Evolutionary conservation across 2,113 vertebrate genomes (phyloP).

Genomic region (Bothrops jararaca): DNA sequence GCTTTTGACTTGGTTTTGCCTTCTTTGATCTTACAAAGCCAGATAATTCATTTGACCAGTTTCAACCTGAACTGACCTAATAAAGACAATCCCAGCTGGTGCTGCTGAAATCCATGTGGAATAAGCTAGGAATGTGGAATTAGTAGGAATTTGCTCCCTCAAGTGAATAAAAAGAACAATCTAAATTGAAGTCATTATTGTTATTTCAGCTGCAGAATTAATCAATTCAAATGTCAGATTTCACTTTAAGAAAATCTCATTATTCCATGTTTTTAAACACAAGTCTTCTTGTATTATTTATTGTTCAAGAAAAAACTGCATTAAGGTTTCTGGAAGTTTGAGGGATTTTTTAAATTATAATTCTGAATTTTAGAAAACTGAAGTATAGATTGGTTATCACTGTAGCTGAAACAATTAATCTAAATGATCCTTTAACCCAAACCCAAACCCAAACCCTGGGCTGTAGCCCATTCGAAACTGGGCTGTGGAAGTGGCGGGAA

Average conservation of each 20-base stretch:
- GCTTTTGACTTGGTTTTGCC: neutral
- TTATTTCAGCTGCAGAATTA: neutral
- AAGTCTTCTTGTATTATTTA: neutral
- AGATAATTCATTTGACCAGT: neutral
- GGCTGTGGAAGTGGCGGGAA: neutral
- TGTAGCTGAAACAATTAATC: slow-evolving; percentile 40
- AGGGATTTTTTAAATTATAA: slow-evolving; percentile 31
- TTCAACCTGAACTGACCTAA: neutral
- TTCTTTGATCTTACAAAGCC: neutral
- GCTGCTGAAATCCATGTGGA: neutral
- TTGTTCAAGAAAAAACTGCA: slow-evolving; percentile 35
- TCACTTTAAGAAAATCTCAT: neutral
- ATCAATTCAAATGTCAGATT: neutral
- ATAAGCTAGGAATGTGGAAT: neutral
- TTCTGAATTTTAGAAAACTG: slow-evolving; percentile 32
- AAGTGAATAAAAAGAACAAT: neutral
- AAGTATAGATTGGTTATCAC: slow-evolving; percentile 47
- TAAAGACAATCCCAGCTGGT: neutral
- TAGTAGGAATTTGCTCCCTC: neutral
- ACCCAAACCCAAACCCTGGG: neutral
- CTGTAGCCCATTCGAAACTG: neutral
- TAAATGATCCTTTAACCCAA: slow-evolving; percentile 29
- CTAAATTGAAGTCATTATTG: neutral
- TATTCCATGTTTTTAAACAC: neutral
- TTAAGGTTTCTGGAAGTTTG: slow-evolving; percentile 46